A percentile compares a stretch with the other conserved stretches of the same genome.
Conservation (phyloP, 2,888 invertebrate genomes). For the Nomada ruficornis region DNA sequence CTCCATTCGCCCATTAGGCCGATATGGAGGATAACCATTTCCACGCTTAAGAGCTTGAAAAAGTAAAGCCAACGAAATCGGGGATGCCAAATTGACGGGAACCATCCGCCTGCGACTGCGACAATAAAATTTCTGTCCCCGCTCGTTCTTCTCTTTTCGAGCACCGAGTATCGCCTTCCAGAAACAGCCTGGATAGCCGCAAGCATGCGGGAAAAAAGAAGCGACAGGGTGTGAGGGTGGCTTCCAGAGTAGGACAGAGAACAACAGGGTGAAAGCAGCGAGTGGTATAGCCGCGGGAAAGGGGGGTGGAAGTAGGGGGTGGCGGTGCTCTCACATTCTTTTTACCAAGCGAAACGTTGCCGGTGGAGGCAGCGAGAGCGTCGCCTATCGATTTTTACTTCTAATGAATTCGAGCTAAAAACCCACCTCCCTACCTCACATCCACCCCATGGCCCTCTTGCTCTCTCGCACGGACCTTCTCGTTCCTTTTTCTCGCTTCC, state of each 20-base stretch:
- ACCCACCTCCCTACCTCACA: constrained; percentile 75
- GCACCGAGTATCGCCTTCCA: constrained; percentile 69
- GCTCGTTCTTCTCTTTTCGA: constrained; percentile 48
- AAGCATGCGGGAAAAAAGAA: constrained; percentile 51
- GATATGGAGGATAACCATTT: background rate
- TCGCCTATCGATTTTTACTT: constrained; percentile 84
- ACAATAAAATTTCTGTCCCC: constrained; percentile 19
- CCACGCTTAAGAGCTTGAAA: background rate
- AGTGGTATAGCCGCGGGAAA: constrained; percentile 52
- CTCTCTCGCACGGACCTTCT: constrained; percentile 16
- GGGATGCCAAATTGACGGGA: background rate
- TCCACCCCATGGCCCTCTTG: constrained; percentile 37
- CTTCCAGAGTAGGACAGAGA: constrained; percentile 52
- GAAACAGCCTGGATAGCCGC: constrained; percentile 66
- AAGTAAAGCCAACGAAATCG: background rate
- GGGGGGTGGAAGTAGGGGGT: constrained; percentile 52
- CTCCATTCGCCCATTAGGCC: background rate
- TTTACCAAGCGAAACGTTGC: constrained; percentile 77
- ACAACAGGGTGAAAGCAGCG: constrained; percentile 51
- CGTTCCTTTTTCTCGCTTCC: constrained; percentile 28
- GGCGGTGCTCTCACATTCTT: constrained; percentile 77
- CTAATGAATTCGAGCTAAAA: constrained; percentile 84
- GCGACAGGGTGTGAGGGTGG: constrained; percentile 47
- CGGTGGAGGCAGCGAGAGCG: constrained; percentile 79
- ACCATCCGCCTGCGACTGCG: background rate